phyloP scores from a whole-genome alignment of 2,888 invertebrate species.

The Therioaphis trifolii region DNA sequence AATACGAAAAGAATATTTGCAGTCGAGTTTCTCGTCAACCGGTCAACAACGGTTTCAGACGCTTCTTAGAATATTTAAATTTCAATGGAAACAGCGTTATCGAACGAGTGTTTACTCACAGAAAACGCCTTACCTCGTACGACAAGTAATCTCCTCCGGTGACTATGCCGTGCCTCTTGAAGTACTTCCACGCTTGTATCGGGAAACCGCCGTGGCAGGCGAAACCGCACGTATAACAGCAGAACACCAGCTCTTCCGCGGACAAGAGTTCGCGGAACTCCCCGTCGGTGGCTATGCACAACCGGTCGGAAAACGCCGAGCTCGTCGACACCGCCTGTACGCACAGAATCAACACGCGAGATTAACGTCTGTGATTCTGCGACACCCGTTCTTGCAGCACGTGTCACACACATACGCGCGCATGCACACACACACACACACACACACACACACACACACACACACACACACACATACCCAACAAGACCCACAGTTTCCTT shows the following conservation, averaged over 20 bases:
- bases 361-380: too few species aligned
- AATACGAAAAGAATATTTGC: too few species aligned
- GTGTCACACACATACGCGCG: too few species aligned
- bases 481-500: slow-evolving; percentile 92
- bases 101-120: too few species aligned
- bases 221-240: slow-evolving; percentile 21
- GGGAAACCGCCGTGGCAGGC: slow-evolving; percentile 27
- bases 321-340: slow-evolving; percentile 4
- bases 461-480: slow-evolving; percentile 70
- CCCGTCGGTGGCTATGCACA: slow-evolving; percentile 23
- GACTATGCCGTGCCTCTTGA: slow-evolving; percentile 13
- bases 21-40: too few species aligned
- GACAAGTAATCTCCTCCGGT: slow-evolving; percentile 37
- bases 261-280: background rate
- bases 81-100: too few species aligned
- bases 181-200: slow-evolving; percentile 12
- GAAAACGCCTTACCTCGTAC: too few species aligned
- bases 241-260: slow-evolving; percentile 10
- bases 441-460: too few species aligned
- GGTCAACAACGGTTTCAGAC: too few species aligned
- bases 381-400: too few species aligned
- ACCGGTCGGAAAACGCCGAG: background rate
- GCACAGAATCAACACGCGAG: background rate
- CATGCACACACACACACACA: too few species aligned
- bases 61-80: too few species aligned